Conservation (phyloP, 2,888 invertebrate genomes). For the Ganaspis brasiliensis region DNA sequence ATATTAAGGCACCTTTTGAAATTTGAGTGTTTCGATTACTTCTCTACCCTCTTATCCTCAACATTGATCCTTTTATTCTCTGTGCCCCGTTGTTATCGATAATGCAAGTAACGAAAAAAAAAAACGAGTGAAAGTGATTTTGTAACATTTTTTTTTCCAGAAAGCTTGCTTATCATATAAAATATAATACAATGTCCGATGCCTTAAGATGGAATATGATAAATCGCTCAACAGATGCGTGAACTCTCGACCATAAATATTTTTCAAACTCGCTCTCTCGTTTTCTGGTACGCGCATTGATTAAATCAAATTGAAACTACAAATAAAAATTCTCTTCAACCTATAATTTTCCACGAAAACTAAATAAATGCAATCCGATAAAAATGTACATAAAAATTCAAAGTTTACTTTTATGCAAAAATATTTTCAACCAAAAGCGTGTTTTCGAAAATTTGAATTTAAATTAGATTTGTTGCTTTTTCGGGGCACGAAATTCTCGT, state of each 20-base stretch:
- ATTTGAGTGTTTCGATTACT: conserved; percentile 6
- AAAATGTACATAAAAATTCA: conserved; percentile 9
- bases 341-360: background rate
- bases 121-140: background rate
- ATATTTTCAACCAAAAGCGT: background rate
- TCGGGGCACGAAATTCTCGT: background rate
- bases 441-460: background rate
- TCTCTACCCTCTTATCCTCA: conserved; percentile 12
- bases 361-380: background rate
- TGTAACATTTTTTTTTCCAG: conserved; percentile 5
- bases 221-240: conserved; percentile 10
- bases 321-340: background rate
- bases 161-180: conserved; percentile 1
- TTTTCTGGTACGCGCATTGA: background rate
- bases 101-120: conserved; percentile 21
- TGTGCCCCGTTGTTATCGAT: background rate
- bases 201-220: conserved; percentile 17
- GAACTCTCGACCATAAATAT: conserved; percentile 11
- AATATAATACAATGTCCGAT: conserved; percentile 26
- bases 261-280: background rate
- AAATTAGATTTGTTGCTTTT: background rate
- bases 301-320: conserved; percentile 7
- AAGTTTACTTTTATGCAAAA: background rate
- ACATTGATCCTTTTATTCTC: background rate
- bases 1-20: background rate